Conservation (phyloP, 2,113 vertebrate species). For the Oncorhynchus tshawytscha region DNA sequence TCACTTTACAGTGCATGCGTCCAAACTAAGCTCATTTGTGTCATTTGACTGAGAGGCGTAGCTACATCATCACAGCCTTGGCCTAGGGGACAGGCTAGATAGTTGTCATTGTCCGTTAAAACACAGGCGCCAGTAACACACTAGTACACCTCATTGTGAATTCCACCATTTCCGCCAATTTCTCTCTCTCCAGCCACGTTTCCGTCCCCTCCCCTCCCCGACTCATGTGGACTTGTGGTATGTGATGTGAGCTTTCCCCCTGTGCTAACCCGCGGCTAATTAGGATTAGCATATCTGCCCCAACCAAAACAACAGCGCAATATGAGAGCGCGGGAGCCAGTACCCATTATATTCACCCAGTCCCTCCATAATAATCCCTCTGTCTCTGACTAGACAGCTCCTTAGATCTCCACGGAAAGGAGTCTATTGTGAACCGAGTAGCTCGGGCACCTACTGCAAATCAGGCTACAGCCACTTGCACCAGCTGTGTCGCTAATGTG, state of each 20-base stretch:
- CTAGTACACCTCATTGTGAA: not conserved
- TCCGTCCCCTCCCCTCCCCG: not conserved
- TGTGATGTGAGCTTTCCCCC: conserved; percentile 49
- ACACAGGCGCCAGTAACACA: not conserved
- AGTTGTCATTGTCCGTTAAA: not conserved
- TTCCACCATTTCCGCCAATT: not conserved
- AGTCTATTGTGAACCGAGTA: conserved; percentile 56
- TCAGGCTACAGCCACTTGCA: conserved; percentile 56
- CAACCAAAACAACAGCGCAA: conserved; percentile 50
- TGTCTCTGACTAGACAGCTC: conserved; percentile 71
- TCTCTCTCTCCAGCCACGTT: not conserved
- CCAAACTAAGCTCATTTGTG: not conserved
- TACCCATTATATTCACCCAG: conserved; percentile 48
- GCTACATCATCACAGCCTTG: too few relatives aligned
- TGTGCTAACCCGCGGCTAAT: conserved; percentile 53
- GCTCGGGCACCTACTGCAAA: conserved; percentile 66
- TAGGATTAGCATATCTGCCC: conserved; percentile 60
- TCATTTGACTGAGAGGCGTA: not conserved
- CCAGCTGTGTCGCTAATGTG: conserved; percentile 44
- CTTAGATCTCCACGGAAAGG: conserved; percentile 65
- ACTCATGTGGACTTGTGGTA: conserved; percentile 48
- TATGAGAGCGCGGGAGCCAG: conserved; percentile 38
- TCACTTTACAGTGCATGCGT: not conserved
- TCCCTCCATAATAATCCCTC: conserved; percentile 65
- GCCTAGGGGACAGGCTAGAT: not conserved